A percentile compares a stretch with the other conserved stretches of the same genome.
Evolutionary conservation across 2,888 invertebrate genomes (phyloP).

Genomic region (Ophioninae sp.): DNA sequence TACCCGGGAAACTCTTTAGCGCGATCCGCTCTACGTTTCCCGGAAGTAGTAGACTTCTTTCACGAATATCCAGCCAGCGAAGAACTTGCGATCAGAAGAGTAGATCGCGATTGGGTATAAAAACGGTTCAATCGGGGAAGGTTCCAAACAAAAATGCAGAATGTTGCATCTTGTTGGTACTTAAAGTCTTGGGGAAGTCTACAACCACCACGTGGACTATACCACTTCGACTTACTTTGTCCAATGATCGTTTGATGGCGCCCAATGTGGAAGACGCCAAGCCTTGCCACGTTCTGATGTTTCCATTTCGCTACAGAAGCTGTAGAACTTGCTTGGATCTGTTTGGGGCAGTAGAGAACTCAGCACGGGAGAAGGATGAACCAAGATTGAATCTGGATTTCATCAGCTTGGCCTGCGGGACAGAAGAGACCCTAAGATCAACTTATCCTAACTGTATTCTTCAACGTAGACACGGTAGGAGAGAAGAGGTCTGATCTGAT

Average conservation of each 20-base stretch:
- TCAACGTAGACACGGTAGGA: background rate
- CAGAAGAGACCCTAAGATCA: background rate
- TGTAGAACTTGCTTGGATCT: background rate
- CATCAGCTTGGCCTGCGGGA: background rate
- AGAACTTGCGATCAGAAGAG: background rate
- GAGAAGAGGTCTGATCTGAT: constrained; percentile 2
- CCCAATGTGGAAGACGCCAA: background rate
- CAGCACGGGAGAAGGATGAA: background rate
- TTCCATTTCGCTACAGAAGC: background rate
- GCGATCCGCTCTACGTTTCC: constrained; percentile 30
- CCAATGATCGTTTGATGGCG: background rate
- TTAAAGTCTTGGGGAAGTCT: background rate
- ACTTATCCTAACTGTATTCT: constrained; percentile 15
- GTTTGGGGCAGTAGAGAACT: background rate
- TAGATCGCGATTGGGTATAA: background rate
- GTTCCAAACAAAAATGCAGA: background rate
- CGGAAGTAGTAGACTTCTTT: constrained; percentile 14
- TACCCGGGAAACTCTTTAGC: constrained; percentile 41
- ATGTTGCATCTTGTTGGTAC: background rate
- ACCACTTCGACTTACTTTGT: background rate
- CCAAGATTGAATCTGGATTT: background rate
- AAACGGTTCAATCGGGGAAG: background rate
- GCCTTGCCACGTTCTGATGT: background rate
- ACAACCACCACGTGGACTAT: background rate
- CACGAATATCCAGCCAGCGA: constrained; percentile 5